These are phyloP conservation scores for Pomacea canaliculata DNA, from an alignment of 2,888 invertebrate genomes.

Conservation along the genomic window DNA sequence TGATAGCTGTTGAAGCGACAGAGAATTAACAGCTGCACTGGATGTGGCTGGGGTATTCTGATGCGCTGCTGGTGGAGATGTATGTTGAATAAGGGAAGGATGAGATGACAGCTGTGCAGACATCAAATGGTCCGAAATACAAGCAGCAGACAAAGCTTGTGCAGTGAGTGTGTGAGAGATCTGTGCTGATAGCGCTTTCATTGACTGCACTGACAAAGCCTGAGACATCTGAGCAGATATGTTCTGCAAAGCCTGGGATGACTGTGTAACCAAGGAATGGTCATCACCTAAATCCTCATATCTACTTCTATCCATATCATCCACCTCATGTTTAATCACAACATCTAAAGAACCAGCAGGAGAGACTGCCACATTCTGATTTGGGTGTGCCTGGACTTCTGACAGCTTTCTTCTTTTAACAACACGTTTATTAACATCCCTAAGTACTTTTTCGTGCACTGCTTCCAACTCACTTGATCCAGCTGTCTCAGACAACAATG, in stretches of 20 bases:
- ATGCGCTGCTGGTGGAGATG: slow-evolving; percentile 5
- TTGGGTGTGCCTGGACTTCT: not conserved
- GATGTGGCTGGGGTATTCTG: slow-evolving; percentile 1
- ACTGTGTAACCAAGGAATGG: slow-evolving; percentile 3
- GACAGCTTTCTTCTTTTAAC: not conserved
- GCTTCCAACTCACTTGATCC: too few species aligned
- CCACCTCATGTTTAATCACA: slow-evolving; percentile 22
- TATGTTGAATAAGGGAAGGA: not conserved
- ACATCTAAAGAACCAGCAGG: not conserved
- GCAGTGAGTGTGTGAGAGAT: slow-evolving; percentile 18
- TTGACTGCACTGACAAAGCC: slow-evolving; percentile 6
- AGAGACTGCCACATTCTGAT: not conserved
- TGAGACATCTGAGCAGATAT: slow-evolving; percentile 9
- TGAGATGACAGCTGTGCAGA: not conserved
- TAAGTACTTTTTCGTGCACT: too few species aligned
- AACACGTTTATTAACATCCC: too few species aligned
- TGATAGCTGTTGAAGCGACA: slow-evolving; percentile 8
- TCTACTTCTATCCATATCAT: slow-evolving; percentile 1
- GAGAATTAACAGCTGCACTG: not conserved
- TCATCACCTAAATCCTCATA: not conserved
- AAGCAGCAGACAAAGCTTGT: slow-evolving; percentile 26
- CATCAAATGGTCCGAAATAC: slow-evolving; percentile 1
- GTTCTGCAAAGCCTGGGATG: slow-evolving; percentile 1
- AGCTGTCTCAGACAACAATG: too few species aligned
- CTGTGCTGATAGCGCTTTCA: slow-evolving; percentile 1